Evolutionary conservation across 2,113 vertebrate species (phyloP), one percentile per base, ranked within the genome.

Genomic region (Hassar affinis): DNA sequence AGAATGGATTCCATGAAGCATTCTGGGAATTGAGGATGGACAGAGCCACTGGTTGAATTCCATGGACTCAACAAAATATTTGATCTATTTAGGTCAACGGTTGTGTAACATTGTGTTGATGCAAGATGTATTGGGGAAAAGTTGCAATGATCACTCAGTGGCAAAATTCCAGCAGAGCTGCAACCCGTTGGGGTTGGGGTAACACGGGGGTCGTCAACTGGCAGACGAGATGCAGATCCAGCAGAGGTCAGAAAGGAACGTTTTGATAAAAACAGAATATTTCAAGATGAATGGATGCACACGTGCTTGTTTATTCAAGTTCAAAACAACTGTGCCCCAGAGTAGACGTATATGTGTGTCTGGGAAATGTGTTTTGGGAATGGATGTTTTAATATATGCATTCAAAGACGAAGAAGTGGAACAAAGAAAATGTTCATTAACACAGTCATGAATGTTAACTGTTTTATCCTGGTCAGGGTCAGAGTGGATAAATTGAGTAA

Each of bases 1-100:
- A 74, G 68, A 38, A 72, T 42, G 59, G 42, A 72, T 79, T n/a
- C n/a, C n/a, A n/a, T n/a, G n/a, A n/a, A n/a, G 54, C 52, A 49
- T 72, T 56, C 76, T 79, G 76, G 64, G 64, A 74, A 72, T 10
- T 52, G 66, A 61, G 38, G 6, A 42, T 42, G 38, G 38, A 42
- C 6, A 6, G 30, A 30, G 75, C 18, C 6, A 35, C 25, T 25
- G 22, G 4, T 30, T 74, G 22, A 25, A 74, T 66, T 20, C 33
- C 17, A 66, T 66, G 15, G 17, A 17, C 62, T 35, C 2, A 20
- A 18, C 45, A 51, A 74, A n/a, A 51, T 51, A 74, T 30, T 62
- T 62, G 15, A 62, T 62, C 59, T 30, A 30, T 14, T 62, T 30
- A 62, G 27, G n/a, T 35, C 11, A 64, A 33, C 14, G 33, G 61